phyloP scores from a whole-genome alignment of 2,888 invertebrate species.

The Pristionchus japonicus region DNA sequence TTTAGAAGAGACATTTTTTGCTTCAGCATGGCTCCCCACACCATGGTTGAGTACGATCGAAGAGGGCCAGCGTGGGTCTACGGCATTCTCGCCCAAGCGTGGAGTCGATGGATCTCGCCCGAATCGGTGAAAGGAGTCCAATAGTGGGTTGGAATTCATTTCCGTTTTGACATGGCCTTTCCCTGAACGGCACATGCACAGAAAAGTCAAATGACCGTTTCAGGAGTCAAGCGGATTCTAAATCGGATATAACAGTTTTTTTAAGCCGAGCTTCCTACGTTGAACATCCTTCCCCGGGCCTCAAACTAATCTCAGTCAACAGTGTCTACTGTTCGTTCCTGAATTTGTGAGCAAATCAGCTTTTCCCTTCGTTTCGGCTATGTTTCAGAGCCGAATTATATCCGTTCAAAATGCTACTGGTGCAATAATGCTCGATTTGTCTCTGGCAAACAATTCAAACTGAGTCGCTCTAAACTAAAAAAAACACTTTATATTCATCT shows the following conservation, averaged over 20 bases:
- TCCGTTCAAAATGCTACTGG: too few species aligned
- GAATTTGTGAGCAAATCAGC: neutral
- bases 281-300: slow-evolving; percentile 78
- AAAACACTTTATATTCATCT: too few species aligned
- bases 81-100: slow-evolving; percentile 82
- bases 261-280: too few species aligned
- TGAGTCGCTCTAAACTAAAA: too few species aligned
- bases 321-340: slow-evolving; percentile 64
- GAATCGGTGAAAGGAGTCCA: slow-evolving; percentile 61
- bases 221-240: neutral
- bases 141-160: slow-evolving; percentile 61
- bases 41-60: slow-evolving; percentile 66
- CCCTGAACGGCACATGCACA: too few species aligned
- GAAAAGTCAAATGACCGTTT: neutral
- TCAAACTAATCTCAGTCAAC: slow-evolving; percentile 71
- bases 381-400: neutral
- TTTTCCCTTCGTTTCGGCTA: neutral
- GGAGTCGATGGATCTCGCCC: slow-evolving; percentile 86
- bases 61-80: slow-evolving; percentile 86
- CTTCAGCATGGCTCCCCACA: slow-evolving; percentile 77
- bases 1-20: too few species aligned
- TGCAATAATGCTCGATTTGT: too few species aligned
- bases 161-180: too few species aligned
- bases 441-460: too few species aligned
- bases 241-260: neutral